Evolutionary conservation across 2,888 invertebrate genomes (phyloP), one percentile per base, ranked within the genome.

Genomic region (Dryadula phaetusa): DNA sequence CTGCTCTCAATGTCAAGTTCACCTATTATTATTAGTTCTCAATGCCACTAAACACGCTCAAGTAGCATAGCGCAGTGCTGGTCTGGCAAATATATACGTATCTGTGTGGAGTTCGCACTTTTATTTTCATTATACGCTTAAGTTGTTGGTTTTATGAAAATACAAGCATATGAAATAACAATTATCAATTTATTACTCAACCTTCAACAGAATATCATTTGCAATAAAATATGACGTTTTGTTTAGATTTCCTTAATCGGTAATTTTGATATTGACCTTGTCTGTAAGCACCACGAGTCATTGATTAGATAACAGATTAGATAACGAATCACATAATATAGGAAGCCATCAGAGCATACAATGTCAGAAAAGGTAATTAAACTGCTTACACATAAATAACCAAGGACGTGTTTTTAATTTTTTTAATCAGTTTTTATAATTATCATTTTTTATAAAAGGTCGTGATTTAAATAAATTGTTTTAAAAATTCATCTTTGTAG

Each of bases 1-100:
- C 88, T 87, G 84, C 78, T 86, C 88, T 91, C 92, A 92, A 92
- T 92, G 92, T 92, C 92, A 92, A 92, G 92, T 92, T 92, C 92
- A 92, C 87, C 89, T 92, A 90, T 91, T 90, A 91, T 90, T 92
- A 91, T 91, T 92, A 91, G 92, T 88, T 83, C 81, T 90, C 92
- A 92, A 92, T 92, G 92, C 92, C 91, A 90, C 87, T 79, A 84
- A 88, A 88, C 85, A 89, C 85, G 90, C 88, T 88, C 84, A 84
- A 88, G 81, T 85, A 82, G 85, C 79, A 82, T 82, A 84, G 82
- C 85, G 79, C 79, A 77, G 74, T 77, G 79, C 77, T 79, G 80
- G 81, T 79, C 80, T 79, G 74, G 78, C 79, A 74, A 81, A 82
- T n/a, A 52, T 32, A 32, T 52, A 81, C 78, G 78, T 56, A 46